phyloP scores from a whole-genome alignment of 92 coral and sea anemone species.

The Palythoa caribaeorum region DNA sequence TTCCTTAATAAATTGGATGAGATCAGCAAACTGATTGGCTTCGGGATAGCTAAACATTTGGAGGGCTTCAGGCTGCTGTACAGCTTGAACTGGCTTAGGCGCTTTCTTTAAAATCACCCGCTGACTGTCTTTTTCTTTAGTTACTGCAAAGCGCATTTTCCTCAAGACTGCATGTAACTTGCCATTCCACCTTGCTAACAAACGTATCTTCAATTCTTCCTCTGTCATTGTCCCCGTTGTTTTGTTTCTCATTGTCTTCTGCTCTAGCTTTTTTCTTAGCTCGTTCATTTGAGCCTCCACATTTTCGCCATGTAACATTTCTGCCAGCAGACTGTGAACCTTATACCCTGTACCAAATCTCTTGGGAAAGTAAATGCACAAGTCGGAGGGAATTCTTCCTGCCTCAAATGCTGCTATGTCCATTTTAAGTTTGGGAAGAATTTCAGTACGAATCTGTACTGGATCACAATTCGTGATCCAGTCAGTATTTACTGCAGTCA shows the following conservation, averaged over 20 bases:
- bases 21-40: conserved; percentile 53
- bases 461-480: conserved; percentile 60
- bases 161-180: conserved; percentile 38
- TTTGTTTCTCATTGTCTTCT: conserved; percentile 35
- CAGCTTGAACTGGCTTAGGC: conserved; percentile 67
- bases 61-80: conserved; percentile 67
- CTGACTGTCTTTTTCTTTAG: conserved; percentile 41
- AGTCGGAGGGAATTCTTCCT: conserved; percentile 58
- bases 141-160: conserved; percentile 56
- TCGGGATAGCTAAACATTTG: conserved; percentile 67
- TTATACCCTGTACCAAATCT: conserved; percentile 57
- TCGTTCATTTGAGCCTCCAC: conserved; percentile 60
- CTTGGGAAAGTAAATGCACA: conserved; percentile 66
- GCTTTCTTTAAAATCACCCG: conserved; percentile 52
- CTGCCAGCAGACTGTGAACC: conserved; percentile 57
- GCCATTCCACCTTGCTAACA: conserved; percentile 60
- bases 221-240: conserved; percentile 29
- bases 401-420: conserved; percentile 65
- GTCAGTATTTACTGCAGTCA: conserved; percentile 53
- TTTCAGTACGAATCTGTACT: conserved; percentile 63
- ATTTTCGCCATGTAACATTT: conserved; percentile 66
- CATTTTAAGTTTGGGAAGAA: conserved; percentile 62
- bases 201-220: conserved; percentile 62
- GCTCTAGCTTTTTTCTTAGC: conserved; percentile 57
- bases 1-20: conserved; percentile 53